Conservation (phyloP, 2,888 invertebrate genomes). For the Tipula unca region DNA sequence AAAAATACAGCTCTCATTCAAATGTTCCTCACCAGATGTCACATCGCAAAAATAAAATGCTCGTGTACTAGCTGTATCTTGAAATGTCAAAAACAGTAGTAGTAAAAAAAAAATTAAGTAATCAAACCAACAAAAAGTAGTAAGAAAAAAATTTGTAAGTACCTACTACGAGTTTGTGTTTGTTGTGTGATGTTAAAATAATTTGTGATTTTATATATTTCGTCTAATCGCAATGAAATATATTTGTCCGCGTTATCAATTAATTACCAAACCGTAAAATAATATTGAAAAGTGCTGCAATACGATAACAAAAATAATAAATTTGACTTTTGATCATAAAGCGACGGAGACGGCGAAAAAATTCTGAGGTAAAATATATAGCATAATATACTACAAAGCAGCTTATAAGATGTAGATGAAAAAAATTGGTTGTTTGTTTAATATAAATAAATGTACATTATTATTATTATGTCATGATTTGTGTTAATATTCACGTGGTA, state of each 20-base stretch:
- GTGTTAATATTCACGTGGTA: constrained; percentile 14
- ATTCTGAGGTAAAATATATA: neutral
- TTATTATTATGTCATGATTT: neutral
- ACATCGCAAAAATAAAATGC: neutral
- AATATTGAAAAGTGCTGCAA: neutral
- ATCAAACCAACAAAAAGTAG: neutral
- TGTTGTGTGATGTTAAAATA: neutral
- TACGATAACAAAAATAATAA: neutral
- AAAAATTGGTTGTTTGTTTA: neutral
- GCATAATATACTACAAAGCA: neutral
- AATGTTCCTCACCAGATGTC: neutral
- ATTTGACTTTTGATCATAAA: neutral
- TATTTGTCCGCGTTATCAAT: neutral
- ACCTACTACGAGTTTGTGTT: neutral
- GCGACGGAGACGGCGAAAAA: neutral
- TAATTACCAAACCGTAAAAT: neutral
- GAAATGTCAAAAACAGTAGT: neutral
- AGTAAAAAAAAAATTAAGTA: neutral
- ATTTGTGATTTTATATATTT: neutral
- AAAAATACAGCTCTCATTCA: neutral
- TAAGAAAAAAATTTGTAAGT: neutral
- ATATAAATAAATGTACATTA: neutral
- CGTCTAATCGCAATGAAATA: neutral
- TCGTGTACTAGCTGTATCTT: neutral
- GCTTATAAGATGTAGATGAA: neutral